Evolutionary conservation across 2,888 invertebrate genomes (phyloP), one percentile per base, ranked within the genome.

Genomic region (Philereme transversata): DNA sequence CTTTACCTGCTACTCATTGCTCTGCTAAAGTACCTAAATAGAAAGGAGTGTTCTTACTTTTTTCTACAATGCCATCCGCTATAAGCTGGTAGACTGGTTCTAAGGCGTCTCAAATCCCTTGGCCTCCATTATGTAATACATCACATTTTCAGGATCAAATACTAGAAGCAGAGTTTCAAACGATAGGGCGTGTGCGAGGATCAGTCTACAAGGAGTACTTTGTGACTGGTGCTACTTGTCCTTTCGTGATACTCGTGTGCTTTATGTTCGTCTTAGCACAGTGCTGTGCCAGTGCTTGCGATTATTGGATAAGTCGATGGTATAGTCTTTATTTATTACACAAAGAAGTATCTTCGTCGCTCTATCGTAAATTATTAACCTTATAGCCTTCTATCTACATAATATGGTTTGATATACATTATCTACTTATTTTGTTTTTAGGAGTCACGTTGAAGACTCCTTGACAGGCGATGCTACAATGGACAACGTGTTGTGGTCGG

Each of bases 221-320:
- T 64, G 67, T 83, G 62, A 82, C 88, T 0, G 89, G 84, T 4
- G 84, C 84, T 3, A 68, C 84, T 0, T 84, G 83, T 50, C 75
- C 79, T 3, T 79, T 77, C 60, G 84, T 83, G 6, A 56, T 64
- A 33, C 33, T 87, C 1, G 90, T 88, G 4, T 64, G 77, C n/a
- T 65, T 82, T 6, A 75, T 87, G 82, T 92, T 91, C 62, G 6
- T 96, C 0, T 51, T 94, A 4, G 94, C 95, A 4, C 96, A 96
- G 82, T 75, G 80, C 50, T 89, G 84, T 66, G 91, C 90, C 0
- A 91, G 91, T 62, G 83, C 81, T 38, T 85, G 88, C 52, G 93
- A 92, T 67, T 92, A 82, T 71, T 92, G 92, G 92, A 87, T 90
- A 41, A 87, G 86, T 70, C 75, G 80, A 76, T 91, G 91, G 90